Conservation (phyloP, 1,140 invertebrate species). For the Belonocnema kinseyi region DNA sequence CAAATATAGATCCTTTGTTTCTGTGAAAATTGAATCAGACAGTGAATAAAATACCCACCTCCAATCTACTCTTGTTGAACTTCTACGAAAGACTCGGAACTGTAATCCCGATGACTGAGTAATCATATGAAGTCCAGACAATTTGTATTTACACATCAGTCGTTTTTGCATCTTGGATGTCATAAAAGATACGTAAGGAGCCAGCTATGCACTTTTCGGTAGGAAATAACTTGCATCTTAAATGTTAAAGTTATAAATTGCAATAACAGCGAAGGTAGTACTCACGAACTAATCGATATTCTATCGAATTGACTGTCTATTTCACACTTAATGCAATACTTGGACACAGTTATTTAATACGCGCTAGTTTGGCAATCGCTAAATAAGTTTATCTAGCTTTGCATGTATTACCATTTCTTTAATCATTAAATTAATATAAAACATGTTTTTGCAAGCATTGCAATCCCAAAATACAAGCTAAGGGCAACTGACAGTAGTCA, state of each 20-base stretch:
- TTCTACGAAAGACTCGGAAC: background rate
- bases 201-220: background rate
- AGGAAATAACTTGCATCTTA: background rate
- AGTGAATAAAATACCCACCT: background rate
- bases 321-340: background rate
- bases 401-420: background rate
- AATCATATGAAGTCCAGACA: background rate
- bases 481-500: slow-evolving; percentile 20
- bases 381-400: background rate
- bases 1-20: background rate
- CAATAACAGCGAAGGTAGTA: background rate
- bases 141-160: slow-evolving; percentile 11
- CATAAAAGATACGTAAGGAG: background rate
- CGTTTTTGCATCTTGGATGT: background rate
- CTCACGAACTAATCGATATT: slow-evolving; percentile 28
- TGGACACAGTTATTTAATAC: background rate
- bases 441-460: background rate
- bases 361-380: background rate
- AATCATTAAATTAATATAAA: background rate
- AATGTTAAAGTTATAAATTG: background rate
- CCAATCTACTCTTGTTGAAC: background rate
- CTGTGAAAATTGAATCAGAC: background rate
- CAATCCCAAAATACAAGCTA: background rate
- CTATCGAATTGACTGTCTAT: slow-evolving; percentile 19
- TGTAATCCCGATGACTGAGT: background rate